phyloP scores from a whole-genome alignment of 2,888 invertebrate species.

The Willowsia nigromaculata region DNA sequence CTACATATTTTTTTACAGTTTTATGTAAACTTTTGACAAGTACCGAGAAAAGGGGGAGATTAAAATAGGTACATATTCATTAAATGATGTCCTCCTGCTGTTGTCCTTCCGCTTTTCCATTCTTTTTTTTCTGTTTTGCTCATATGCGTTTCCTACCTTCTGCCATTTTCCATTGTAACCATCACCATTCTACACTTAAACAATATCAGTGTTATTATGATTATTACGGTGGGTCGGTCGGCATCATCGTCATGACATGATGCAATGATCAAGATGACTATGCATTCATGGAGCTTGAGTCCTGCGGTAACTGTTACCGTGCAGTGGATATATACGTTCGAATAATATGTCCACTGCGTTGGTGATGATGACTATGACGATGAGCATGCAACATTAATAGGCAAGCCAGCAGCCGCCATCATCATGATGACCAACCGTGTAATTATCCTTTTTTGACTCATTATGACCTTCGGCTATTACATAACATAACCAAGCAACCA shows the following conservation, averaged over 20 bases:
- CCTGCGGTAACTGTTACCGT: not conserved
- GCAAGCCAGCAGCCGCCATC: conserved; percentile 63
- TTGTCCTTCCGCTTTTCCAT: conserved; percentile 47
- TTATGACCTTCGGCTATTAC: conserved; percentile 68
- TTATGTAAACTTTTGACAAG: not conserved
- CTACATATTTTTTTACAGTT: not conserved
- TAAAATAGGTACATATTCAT: conserved; percentile 3
- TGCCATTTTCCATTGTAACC: conserved; percentile 4
- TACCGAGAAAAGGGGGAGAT: not conserved
- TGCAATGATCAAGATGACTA: not conserved
- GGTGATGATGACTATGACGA: not conserved
- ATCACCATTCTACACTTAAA: not conserved
- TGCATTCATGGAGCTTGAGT: conserved; percentile 17
- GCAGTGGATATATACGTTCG: not conserved
- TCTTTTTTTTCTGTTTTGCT: not conserved
- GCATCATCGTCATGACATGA: conserved; percentile 12
- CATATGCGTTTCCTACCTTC: not conserved
- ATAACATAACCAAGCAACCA: conserved; percentile 42
- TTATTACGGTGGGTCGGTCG: conserved; percentile 41
- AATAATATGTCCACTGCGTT: not conserved
- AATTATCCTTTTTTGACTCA: conserved; percentile 70
- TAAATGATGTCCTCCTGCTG: conserved; percentile 50
- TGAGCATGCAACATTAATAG: conserved; percentile 46
- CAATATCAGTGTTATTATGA: conserved; percentile 1
- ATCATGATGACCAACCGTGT: conserved; percentile 69